Base-by-base conservation (phyloP, 2,797 vertebrate species). In the Manis javanica region DNA sequence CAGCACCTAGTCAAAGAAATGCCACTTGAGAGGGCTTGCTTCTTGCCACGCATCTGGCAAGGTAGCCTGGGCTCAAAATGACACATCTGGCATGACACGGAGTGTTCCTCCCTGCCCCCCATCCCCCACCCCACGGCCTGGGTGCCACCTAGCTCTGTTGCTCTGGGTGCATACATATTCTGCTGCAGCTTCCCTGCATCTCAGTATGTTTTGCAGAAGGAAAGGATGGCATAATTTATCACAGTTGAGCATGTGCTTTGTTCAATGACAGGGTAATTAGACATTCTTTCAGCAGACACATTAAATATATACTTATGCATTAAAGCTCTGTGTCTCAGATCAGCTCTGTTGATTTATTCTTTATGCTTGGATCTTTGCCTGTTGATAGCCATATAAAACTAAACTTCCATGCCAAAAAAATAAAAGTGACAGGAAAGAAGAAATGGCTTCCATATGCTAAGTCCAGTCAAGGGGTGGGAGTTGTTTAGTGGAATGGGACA, bases 251-350 rank as follows among this genome's bases (percentile, higher is more conserved):
- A 97, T 96, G 97, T 42, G 97, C 98, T 98, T 98, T 98, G 96
- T 97, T 96, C 98, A 90, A 81, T 98, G 98, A 98, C 98, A 98
- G 98, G 97, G 97, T 98, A 98, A 98, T 98, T 98, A 99, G 98
- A 98, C 97, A 98, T 97, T 97, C 98, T 97, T 98, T 98, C 97
- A 93, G 98, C 87, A 98, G 98, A 98, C 98, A 95, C 97, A 96
- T 98, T 98, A 98, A 98, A 98, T 97, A 97, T 97, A 98, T 97
- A 98, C 98, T 97, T 91, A 98, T 61, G 98, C 97, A 97, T 98
- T 98, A 98, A 98, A 97, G 97, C 96, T 96, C 97, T 71, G 89
- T 59, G 93, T 97, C 98, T 97, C 95, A 37, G 97, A 98, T 97
- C 97, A 87, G 94, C 97, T 96, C 95, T 94, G 97, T 75, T 98